phyloP scores from a whole-genome alignment of 2,888 invertebrate genomes.

The Escarpia spicata region DNA sequence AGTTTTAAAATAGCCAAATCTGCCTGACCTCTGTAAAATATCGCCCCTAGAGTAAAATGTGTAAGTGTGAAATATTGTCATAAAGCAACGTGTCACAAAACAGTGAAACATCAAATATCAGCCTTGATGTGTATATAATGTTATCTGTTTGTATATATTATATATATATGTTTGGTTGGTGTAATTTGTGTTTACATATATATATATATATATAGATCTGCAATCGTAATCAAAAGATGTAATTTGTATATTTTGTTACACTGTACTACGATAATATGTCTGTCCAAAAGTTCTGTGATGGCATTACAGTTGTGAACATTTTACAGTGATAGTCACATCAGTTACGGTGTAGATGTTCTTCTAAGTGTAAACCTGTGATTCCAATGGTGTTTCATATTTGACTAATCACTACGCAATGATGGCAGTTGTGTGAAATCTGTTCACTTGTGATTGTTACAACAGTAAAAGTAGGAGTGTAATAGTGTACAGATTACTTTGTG shows the following conservation, averaged over 20 bases:
- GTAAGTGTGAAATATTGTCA: not conserved
- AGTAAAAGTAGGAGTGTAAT: not conserved
- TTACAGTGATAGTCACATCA: not conserved
- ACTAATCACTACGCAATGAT: not conserved
- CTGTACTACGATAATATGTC: not conserved
- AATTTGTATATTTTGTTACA: slow-evolving; percentile 3
- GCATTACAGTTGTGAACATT: not conserved
- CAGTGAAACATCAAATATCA: not conserved
- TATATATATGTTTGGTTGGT: not conserved
- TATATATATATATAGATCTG: not conserved
- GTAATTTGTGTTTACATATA: not conserved
- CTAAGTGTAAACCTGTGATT: not conserved
- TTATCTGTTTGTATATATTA: not conserved
- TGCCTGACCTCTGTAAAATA: not conserved
- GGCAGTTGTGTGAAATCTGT: not conserved
- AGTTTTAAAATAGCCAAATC: not conserved
- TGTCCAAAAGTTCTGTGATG: slow-evolving; percentile 5
- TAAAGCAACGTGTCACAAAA: not conserved
- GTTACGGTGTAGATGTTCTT: not conserved
- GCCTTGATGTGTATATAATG: not conserved
- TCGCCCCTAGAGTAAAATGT: not conserved
- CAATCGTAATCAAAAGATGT: not conserved
- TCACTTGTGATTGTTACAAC: not conserved
- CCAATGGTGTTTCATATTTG: not conserved
- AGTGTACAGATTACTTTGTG: not conserved